phyloP scores from a whole-genome alignment of 37 sponge, comb jelly and placozoan genomes.

The Aphrocallistes beatrix region DNA sequence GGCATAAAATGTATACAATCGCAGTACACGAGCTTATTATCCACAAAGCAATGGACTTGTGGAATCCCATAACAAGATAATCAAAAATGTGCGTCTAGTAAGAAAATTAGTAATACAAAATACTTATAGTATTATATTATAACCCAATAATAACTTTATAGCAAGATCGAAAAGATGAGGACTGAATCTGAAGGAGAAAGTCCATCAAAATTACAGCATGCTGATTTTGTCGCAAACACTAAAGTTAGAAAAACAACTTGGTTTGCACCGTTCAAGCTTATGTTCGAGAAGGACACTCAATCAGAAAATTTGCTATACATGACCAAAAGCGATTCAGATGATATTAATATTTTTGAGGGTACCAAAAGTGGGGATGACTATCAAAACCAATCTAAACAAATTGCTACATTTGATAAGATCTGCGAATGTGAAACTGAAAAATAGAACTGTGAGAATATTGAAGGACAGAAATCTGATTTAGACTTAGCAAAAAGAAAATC shows the following conservation, averaged over 20 bases:
- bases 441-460: background rate
- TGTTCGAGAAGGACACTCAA: background rate
- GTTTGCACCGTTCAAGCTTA: background rate
- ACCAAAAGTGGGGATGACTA: background rate
- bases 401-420: background rate
- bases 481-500: background rate
- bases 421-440: background rate
- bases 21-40: background rate
- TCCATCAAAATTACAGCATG: background rate
- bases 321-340: background rate
- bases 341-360: background rate
- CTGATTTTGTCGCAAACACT: background rate
- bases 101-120: background rate
- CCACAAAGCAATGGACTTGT: constrained; percentile 10
- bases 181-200: background rate
- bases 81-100: too few relatives aligned
- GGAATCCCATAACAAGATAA: background rate
- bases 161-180: background rate
- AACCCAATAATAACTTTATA: background rate
- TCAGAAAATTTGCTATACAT: background rate
- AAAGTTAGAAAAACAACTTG: background rate
- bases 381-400: background rate
- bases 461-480: background rate
- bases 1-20: background rate
- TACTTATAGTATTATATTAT: background rate